phyloP scores from a whole-genome alignment of 2,888 invertebrate genomes.

The Ernsta delagoae region DNA sequence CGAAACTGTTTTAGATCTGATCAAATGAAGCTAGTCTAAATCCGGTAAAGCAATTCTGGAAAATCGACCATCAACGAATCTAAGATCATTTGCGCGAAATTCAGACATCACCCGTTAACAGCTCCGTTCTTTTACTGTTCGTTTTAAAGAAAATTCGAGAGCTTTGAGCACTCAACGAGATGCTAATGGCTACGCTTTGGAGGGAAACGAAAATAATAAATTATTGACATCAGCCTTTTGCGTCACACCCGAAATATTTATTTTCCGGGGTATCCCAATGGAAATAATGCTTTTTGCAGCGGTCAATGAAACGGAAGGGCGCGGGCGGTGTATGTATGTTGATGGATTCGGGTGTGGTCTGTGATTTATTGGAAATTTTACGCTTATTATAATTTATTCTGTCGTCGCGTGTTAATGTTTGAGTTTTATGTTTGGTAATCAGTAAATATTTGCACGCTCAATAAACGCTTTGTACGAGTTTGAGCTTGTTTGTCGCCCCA shows the following conservation, averaged over 20 bases:
- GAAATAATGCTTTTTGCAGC: conserved; percentile 64
- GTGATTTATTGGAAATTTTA: conserved; percentile 45
- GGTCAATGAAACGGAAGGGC: conserved; percentile 65
- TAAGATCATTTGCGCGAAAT: conserved; percentile 55
- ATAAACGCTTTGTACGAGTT: conserved; percentile 24
- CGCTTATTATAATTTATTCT: conserved; percentile 37
- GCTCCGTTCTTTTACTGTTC: conserved; percentile 57
- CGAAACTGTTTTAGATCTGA: neutral
- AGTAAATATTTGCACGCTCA: conserved; percentile 27
- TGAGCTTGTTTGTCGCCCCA: conserved; percentile 5
- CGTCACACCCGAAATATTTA: conserved; percentile 65
- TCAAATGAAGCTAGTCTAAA: neutral
- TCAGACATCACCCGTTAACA: conserved; percentile 51
- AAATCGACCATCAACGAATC: conserved; percentile 41
- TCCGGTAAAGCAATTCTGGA: conserved; percentile 2
- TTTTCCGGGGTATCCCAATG: conserved; percentile 51
- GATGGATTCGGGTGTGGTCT: conserved; percentile 50
- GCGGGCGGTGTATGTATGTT: conserved; percentile 58
- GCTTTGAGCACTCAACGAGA: conserved; percentile 62
- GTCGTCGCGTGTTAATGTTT: conserved; percentile 31
- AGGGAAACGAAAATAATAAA: conserved; percentile 78
- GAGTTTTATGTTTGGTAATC: conserved; percentile 36
- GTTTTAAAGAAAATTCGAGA: conserved; percentile 63
- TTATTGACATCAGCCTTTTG: conserved; percentile 53
- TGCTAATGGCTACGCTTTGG: conserved; percentile 75